Evolutionary conservation across 1,140 invertebrate genomes (phyloP).

Genomic region (Pomacea maculata): DNA sequence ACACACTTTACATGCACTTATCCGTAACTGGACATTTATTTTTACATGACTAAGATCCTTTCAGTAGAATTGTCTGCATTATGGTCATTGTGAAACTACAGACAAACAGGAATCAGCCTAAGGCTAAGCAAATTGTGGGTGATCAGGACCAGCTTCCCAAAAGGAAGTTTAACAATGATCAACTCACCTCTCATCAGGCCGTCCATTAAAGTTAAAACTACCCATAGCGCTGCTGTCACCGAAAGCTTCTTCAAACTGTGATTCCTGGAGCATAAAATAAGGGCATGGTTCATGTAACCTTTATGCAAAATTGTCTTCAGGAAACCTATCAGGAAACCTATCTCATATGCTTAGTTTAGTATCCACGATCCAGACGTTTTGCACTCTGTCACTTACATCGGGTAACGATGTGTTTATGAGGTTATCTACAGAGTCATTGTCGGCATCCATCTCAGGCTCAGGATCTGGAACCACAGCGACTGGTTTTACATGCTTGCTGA

Average conservation of each 20-base stretch:
- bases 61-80: too few species aligned
- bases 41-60: too few species aligned
- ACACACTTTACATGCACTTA: not conserved
- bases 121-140: too few species aligned
- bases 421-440: conserved; percentile 48
- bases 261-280: conserved; percentile 1
- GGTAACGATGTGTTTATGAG: conserved; percentile 56
- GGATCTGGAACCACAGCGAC: conserved; percentile 87
- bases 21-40: too few species aligned
- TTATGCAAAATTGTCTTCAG: too few species aligned
- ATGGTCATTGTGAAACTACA: too few species aligned
- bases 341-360: too few species aligned
- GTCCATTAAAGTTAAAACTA: conserved; percentile 48
- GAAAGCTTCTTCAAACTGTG: conserved; percentile 51
- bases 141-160: too few species aligned
- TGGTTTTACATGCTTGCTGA: conserved; percentile 91
- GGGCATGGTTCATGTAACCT: not conserved
- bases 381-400: conserved; percentile 20
- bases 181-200: conserved; percentile 57
- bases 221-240: conserved; percentile 32
- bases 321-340: too few species aligned
- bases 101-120: too few species aligned
- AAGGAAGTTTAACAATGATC: not conserved
- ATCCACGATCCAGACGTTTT: too few species aligned
- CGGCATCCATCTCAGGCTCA: conserved; percentile 60